Evolutionary conservation across 2,888 invertebrate genomes (phyloP).

Genomic region (Cantharis lateralis): DNA sequence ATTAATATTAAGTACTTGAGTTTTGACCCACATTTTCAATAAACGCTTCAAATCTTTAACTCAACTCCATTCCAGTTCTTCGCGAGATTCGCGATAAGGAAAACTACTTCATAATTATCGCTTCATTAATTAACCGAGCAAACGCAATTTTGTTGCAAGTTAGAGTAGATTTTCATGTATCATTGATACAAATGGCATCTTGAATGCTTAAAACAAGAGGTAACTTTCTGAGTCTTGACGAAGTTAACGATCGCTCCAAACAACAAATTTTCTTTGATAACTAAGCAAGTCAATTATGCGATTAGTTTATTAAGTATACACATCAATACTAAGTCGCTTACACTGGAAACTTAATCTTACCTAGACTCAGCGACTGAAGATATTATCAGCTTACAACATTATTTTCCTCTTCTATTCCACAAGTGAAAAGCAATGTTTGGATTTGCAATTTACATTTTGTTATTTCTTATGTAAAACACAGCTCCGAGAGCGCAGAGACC

Average conservation of each 20-base stretch:
- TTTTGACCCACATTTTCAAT: not conserved
- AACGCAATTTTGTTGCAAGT: constrained; percentile 39
- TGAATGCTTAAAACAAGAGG: constrained; percentile 17
- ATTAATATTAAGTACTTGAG: not conserved
- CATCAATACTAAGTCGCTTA: not conserved
- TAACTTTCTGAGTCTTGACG: not conserved
- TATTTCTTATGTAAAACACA: no score
- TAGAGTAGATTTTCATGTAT: constrained; percentile 43
- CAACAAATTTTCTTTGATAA: not conserved
- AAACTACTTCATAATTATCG: constrained; percentile 30
- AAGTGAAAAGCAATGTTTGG: not conserved
- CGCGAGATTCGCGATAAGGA: constrained; percentile 15
- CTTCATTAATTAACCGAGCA: constrained; percentile 40
- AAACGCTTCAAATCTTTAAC: not conserved
- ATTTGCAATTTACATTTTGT: not conserved
- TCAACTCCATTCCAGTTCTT: not conserved
- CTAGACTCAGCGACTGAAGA: not conserved
- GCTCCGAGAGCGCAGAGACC: no score
- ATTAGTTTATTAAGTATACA: not conserved
- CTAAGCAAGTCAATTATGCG: not conserved
- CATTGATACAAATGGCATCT: constrained; percentile 34
- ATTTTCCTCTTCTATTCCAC: not conserved
- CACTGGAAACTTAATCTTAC: not conserved
- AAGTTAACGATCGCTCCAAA: not conserved
- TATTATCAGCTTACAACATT: not conserved